Percentiles rank a stretch among this genome's conserved stretches.
Conservation (phyloP, 2,797 vertebrate genomes). For the Lepilemur ruficaudatus region DNA sequence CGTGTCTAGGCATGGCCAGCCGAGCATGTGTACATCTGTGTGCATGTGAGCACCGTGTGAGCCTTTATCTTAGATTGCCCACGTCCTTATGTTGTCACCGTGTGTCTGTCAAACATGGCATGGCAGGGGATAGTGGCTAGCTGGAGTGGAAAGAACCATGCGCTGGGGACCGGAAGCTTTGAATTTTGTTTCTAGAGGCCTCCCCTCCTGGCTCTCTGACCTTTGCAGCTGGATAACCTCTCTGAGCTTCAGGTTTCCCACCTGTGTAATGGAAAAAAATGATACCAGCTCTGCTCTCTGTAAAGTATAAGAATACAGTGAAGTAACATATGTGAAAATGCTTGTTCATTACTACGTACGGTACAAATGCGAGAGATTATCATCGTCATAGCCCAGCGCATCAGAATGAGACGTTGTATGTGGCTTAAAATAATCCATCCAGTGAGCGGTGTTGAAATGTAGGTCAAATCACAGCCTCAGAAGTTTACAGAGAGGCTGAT, state of each 20-base stretch:
- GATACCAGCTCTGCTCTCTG: background rate
- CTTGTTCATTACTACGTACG: slow-evolving; percentile 37
- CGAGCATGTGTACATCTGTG: background rate
- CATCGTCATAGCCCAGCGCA: slow-evolving; percentile 13
- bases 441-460: slow-evolving; percentile 65
- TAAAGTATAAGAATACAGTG: slow-evolving; percentile 12
- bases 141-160: background rate
- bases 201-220: background rate
- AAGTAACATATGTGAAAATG: slow-evolving; percentile 28
- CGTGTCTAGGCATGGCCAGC: background rate
- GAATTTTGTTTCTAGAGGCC: background rate
- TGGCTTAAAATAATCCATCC: slow-evolving; percentile 73
- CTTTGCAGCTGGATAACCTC: background rate
- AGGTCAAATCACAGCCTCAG: slow-evolving; percentile 65
- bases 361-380: slow-evolving; percentile 47
- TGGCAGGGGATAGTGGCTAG: background rate
- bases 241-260: slow-evolving; percentile 41
- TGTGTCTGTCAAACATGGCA: background rate
- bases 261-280: slow-evolving; percentile 15
- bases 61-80: background rate
- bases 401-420: slow-evolving; percentile 60
- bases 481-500: slow-evolving; percentile 48
- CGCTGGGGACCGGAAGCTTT: background rate
- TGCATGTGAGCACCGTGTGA: background rate
- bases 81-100: background rate